Conservation (phyloP, 2,113 vertebrate species). For the Clarias macrocephalus region DNA sequence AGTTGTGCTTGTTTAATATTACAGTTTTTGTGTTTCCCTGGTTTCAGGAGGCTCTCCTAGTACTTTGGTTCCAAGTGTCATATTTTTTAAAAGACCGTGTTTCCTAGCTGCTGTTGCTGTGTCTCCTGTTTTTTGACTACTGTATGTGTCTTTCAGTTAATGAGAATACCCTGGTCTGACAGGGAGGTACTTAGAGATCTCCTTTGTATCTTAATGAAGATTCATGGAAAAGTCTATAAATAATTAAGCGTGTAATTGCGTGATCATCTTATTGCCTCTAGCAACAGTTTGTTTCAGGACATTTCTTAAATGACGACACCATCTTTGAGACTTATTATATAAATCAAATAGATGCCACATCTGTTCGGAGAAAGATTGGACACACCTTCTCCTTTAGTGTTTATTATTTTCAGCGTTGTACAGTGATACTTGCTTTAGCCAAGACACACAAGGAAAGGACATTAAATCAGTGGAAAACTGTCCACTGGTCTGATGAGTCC, state of each 20-base stretch:
- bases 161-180: neutral
- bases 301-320: neutral
- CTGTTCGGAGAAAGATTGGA: neutral
- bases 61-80: slow-evolving; percentile 3
- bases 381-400: no score
- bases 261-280: neutral
- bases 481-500: no score
- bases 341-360: slow-evolving; percentile 5
- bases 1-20: neutral
- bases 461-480: no score
- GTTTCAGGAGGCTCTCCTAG: slow-evolving; percentile 10
- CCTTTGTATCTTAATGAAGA: neutral
- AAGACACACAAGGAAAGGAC: no score
- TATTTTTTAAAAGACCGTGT: neutral
- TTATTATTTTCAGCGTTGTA: no score
- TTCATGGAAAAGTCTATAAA: neutral
- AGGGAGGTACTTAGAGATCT: neutral
- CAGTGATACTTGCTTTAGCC: no score
- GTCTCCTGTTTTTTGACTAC: neutral
- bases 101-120: slow-evolving; percentile 7
- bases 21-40: slow-evolving; percentile 15
- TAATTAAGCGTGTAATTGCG: neutral
- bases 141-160: neutral
- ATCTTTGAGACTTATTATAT: neutral
- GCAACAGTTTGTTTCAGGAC: neutral